Evolutionary conservation across 2,113 vertebrate species (phyloP).

Genomic region (Callorhinus ursinus): DNA sequence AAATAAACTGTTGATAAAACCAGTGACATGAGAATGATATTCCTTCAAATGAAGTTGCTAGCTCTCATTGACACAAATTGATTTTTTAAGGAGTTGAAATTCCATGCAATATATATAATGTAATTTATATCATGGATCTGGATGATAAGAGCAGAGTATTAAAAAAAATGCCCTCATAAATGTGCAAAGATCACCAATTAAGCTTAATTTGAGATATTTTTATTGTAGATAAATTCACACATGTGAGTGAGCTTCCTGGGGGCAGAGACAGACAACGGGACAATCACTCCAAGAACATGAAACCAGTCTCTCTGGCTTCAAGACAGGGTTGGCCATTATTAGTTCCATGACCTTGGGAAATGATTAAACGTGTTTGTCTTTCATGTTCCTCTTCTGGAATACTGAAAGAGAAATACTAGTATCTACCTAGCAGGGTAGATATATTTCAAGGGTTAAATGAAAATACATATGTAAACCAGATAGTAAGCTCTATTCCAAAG

Average conservation of each 20-base stretch:
- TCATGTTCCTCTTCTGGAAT: not conserved
- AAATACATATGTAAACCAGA: not conserved
- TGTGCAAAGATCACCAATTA: not conserved
- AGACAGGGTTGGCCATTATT: not conserved
- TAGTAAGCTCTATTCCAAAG: not conserved
- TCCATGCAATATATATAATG: not conserved
- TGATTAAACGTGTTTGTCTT: not conserved
- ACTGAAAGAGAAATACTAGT: not conserved
- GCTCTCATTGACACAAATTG: not conserved
- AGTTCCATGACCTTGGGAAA: not conserved
- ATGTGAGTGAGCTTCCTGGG: not conserved
- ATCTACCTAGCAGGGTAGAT: not conserved
- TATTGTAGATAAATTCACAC: not conserved
- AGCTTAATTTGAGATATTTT: not conserved
- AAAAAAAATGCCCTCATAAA: not conserved
- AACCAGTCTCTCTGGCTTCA: not conserved
- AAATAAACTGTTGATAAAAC: constrained; percentile 37
- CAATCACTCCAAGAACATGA: not conserved
- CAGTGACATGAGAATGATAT: not conserved
- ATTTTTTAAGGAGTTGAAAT: not conserved
- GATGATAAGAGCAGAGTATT: not conserved
- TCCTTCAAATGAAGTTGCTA: not conserved
- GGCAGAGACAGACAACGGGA: rapidly evolving
- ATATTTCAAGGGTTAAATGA: not conserved
- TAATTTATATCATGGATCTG: not conserved